Conservation (phyloP, 2,888 invertebrate species). For the Ochlodes sylvanus region DNA sequence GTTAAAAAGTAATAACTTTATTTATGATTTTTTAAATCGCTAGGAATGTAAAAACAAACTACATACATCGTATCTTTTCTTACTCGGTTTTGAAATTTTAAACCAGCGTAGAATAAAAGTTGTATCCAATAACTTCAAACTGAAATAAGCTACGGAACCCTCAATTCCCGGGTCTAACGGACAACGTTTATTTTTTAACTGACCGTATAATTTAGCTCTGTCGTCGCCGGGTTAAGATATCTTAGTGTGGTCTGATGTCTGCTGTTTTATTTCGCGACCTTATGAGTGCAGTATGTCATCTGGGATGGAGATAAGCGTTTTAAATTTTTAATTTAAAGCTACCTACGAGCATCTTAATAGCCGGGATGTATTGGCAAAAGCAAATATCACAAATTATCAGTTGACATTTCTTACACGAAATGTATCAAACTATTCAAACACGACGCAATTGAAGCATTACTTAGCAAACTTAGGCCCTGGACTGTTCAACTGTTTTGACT, state of each 20-base stretch:
- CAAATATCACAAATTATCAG: background rate
- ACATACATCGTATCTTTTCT: no score
- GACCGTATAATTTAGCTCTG: constrained; percentile 77
- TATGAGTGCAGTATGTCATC: constrained; percentile 20
- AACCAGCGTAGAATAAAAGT: no score
- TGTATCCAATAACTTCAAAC: no score
- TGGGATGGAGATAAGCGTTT: constrained; percentile 10
- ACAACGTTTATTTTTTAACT: constrained; percentile 58
- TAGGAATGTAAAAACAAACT: no score
- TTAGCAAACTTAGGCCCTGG: no score
- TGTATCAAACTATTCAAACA: no score
- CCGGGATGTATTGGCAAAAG: background rate
- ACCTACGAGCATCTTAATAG: background rate
- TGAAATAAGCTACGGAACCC: constrained; percentile 45
- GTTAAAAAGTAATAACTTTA: no score
- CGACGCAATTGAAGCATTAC: no score
- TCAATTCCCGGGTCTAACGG: constrained; percentile 28
- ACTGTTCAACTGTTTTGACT: no score
- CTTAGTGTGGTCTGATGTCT: constrained; percentile 62
- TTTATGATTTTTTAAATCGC: no score
- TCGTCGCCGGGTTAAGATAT: constrained; percentile 70
- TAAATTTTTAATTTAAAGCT: constrained; percentile 1
- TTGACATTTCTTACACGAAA: no score
- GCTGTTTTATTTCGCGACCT: constrained; percentile 31
- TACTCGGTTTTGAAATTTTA: no score